Conservation (phyloP, 2,797 vertebrate genomes). For the Melanotaenia parkinsoni region DNA sequence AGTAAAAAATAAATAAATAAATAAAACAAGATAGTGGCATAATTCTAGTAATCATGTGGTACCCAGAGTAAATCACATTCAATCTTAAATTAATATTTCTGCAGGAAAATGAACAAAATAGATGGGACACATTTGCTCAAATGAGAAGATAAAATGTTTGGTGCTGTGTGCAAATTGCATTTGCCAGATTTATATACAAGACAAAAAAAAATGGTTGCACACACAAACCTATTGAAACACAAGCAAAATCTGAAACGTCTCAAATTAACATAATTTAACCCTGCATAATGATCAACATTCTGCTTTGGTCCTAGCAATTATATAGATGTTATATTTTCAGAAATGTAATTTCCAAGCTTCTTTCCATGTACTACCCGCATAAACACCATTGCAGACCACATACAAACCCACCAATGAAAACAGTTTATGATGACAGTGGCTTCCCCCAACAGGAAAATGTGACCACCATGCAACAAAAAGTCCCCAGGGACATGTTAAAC, state of each 20-base stretch:
- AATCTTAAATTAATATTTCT: slow-evolving; percentile 49
- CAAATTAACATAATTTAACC: no score
- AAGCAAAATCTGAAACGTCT: no score
- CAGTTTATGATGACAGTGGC: no score
- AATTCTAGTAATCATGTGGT: slow-evolving; percentile 44
- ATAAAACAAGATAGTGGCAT: slow-evolving; percentile 50
- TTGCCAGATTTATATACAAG: slow-evolving; percentile 22
- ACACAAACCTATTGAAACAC: slow-evolving; percentile 5
- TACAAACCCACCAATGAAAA: no score
- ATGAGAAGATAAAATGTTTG: slow-evolving; percentile 46
- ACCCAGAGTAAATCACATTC: slow-evolving; percentile 42
- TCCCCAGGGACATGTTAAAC: neutral
- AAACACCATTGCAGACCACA: no score
- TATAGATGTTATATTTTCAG: neutral
- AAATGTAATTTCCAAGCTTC: no score
- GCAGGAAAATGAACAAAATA: slow-evolving; percentile 50
- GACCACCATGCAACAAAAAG: no score
- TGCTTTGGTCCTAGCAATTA: neutral
- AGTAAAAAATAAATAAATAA: slow-evolving; percentile 65
- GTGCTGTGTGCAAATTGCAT: slow-evolving; percentile 26
- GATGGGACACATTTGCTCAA: slow-evolving; percentile 28
- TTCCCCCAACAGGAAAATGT: no score
- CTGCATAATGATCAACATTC: neutral
- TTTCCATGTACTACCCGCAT: no score
- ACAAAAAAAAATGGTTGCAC: slow-evolving; percentile 8